Percentiles rank a stretch among this genome's conserved stretches.
These are phyloP conservation scores for Tinamus major DNA, from an alignment of 2,797 vertebrate genomes.

Conservation along the genomic window DNA sequence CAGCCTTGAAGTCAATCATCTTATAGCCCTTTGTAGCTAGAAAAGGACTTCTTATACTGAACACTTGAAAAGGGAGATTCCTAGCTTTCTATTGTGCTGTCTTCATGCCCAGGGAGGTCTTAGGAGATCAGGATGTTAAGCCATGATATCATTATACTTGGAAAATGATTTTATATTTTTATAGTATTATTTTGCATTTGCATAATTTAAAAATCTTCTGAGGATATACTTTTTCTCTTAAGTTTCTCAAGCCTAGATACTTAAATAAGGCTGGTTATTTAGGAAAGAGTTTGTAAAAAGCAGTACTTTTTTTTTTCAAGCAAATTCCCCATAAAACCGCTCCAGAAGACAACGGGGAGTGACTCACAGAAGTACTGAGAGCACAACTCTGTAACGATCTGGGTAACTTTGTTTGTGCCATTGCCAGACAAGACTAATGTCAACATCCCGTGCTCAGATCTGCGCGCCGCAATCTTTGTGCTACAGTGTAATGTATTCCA, in stretches of 20 bases:
- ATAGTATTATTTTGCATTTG: not conserved
- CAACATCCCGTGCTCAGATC: not conserved
- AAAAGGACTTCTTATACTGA: conserved; percentile 39
- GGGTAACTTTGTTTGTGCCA: not conserved
- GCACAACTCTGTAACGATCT: not conserved
- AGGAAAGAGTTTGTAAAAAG: not conserved
- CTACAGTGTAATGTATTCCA: conserved; percentile 60
- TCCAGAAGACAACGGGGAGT: not conserved
- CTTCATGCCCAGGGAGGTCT: conserved; percentile 15
- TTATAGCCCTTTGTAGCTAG: conserved; percentile 32
- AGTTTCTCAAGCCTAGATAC: not conserved
- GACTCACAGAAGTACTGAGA: not conserved
- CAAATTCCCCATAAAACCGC: not conserved
- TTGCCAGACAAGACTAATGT: not conserved
- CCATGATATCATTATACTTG: not conserved
- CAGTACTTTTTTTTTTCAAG: not conserved
- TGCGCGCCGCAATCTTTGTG: not conserved
- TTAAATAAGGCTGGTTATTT: conserved; percentile 3
- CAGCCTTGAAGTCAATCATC: conserved; percentile 56
- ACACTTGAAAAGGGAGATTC: conserved; percentile 36
- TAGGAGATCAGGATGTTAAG: conserved; percentile 11
- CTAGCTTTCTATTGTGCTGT: not conserved
- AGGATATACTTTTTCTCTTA: not conserved
- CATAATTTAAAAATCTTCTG: conserved; percentile 9
- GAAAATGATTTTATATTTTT: conserved; percentile 32